These are phyloP conservation scores for Drosophila parvula DNA, from an alignment of 1,140 invertebrate genomes.

Conservation along the genomic window DNA sequence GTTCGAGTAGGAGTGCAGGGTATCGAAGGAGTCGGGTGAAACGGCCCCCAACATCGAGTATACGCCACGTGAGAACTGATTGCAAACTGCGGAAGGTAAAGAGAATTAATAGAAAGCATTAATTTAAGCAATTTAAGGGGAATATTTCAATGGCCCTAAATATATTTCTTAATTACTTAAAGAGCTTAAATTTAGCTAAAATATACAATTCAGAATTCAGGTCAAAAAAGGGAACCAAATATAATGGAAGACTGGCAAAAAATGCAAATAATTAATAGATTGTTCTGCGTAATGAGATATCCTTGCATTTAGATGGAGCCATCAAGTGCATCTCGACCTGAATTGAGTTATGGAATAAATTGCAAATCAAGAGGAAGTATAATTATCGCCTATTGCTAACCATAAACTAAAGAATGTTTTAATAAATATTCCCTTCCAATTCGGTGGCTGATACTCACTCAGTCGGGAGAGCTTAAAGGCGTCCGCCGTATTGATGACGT, in stretches of 20 bases:
- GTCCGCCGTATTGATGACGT: conserved; percentile 96
- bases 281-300: conserved; percentile 17
- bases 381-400: conserved; percentile 15
- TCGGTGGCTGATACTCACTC: too few species aligned
- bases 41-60: conserved; percentile 96
- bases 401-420: not conserved
- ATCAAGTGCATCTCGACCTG: conserved; percentile 7
- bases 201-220: not conserved
- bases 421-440: not conserved
- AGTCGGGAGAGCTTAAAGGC: conserved; percentile 94
- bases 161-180: not conserved
- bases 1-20: conserved; percentile 96
- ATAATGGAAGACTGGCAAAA: conserved; percentile 24
- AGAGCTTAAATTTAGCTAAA: not conserved
- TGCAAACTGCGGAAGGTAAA: conserved; percentile 90
- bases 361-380: not conserved
- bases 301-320: not conserved
- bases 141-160: not conserved
- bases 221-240: not conserved
- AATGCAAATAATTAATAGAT: conserved; percentile 50
- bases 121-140: not conserved
- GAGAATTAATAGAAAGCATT: not conserved
- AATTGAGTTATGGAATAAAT: not conserved
- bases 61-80: conserved; percentile 94
- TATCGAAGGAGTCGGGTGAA: conserved; percentile 96